phyloP scores from a whole-genome alignment of 2,888 invertebrate species.

The Thereva unica region DNA sequence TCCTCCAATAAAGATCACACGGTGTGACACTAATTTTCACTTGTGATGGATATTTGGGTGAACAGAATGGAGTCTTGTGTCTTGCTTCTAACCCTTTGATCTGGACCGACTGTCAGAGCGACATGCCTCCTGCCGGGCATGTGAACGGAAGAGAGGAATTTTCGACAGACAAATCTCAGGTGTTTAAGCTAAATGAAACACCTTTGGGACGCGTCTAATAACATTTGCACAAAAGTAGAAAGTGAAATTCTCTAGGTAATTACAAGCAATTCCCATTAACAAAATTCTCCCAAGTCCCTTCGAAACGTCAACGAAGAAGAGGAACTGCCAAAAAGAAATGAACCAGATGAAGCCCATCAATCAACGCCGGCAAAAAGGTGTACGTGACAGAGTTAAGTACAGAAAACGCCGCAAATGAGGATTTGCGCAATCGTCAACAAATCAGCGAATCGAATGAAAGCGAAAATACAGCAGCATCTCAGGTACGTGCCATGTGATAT shows the following conservation, averaged over 20 bases:
- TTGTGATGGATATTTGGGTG: slow-evolving; percentile 30
- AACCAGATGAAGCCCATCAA: slow-evolving; percentile 24
- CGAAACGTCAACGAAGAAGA: not conserved
- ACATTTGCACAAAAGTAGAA: too few species aligned
- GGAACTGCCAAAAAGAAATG: not conserved
- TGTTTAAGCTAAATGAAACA: too few species aligned
- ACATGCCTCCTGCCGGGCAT: too few species aligned
- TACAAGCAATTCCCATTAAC: too few species aligned
- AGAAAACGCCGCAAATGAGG: slow-evolving; percentile 13
- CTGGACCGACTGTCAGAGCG: not conserved
- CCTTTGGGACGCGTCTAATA: too few species aligned
- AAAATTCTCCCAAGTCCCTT: not conserved
- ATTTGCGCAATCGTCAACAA: slow-evolving; percentile 12
- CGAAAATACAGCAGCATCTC: slow-evolving; percentile 9
- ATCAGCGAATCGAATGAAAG: slow-evolving; percentile 13
- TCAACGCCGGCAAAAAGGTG: slow-evolving; percentile 19
- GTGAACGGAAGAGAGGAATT: too few species aligned
- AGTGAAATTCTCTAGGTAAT: too few species aligned
- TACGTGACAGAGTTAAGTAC: slow-evolving; percentile 9
- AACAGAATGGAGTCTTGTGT: slow-evolving; percentile 22
- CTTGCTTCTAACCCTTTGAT: slow-evolving; percentile 9
- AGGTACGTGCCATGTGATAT: not conserved
- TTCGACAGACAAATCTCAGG: too few species aligned
- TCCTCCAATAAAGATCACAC: slow-evolving; percentile 15
- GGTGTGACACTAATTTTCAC: slow-evolving; percentile 25